Base-by-base conservation (phyloP, 2,113 vertebrate species). In the Rhea pennata region DNA sequence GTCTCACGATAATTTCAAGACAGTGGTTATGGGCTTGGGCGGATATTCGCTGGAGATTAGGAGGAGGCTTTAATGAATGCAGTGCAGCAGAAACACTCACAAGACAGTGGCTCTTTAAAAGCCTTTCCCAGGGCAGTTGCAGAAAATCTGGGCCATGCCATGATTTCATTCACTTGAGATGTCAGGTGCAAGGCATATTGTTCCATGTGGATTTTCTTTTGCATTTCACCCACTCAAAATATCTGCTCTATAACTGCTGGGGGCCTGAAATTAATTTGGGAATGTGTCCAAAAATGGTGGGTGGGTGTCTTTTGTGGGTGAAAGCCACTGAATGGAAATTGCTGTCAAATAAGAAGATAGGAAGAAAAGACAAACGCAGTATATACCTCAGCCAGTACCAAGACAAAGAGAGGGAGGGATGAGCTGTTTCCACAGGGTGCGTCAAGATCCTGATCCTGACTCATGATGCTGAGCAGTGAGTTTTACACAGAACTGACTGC, bases 121-220 rank as follows among this genome's bases (percentile, higher is more conserved):
- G 81, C 84, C 74, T 96, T 84, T 96, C 93, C 90, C 88, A 89
- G 74, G 73, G 93, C 90, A 88, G 66, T 89, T 74, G 84, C 67
- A 91, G 91, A 46, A 87, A 93, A 89, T 96, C 88, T 95, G 84
- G 96, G 90, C 64, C 96, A 87, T 2, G 9, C 92, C 89, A 56
- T 92, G 87, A 73, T 92, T 96, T 80, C 7, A 13, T 79, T 92
- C 91, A 91, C 89, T 95, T 51, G 94, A 91, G 88, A 92, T 96
- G 91, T 74, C 92, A 93, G 89, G 89, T 96, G 91, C 71, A 54
- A 96, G 95, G 92, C 92, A 61, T 39, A 59, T 46, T 85, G 80
- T 73, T 96, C 91, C 67, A 76, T 66, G 81, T 76, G 88, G 73
- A 73, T 93, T 92, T 94, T 85, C 62, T 88, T 93, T 50, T 66